Evolutionary conservation across 92 coral and sea anemone genomes (phyloP), one percentile per base, ranked within the genome.

Genomic region (Palythoa caribaeorum): DNA sequence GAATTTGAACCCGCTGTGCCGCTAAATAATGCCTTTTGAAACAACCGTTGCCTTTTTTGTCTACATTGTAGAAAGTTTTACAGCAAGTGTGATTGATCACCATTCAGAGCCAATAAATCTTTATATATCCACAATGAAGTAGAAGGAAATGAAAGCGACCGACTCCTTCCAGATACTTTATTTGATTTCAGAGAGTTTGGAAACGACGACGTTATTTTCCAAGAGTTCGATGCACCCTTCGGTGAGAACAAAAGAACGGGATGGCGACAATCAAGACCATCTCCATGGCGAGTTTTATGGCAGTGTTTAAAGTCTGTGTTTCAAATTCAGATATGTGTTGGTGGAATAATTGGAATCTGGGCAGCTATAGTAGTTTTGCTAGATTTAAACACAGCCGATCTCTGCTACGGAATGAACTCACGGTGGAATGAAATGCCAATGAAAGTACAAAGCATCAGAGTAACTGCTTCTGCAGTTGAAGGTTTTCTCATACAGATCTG

Each of bases 401-500:
- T 88, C 50, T 91, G 94, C 72, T 78, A 83, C 72, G 76, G 60
- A 13, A 77, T 39, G 73, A 88, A 87, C 19, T 19, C 9, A 12
- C 83, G 88, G 52, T 81, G 86, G 86, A 81, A 81, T 20, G 19
- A 84, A 57, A 76, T 88, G 76, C 91, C 91, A 7, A 72, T 6
- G 20, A 44, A 37, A 11, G 80, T 88, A 40, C 78, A 80, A 44
- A 84, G 89, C 21, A 72, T 91, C 38, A 85, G 94, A 14, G 91
- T 78, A 3, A 36, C 91, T n/a, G 89, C 86, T 14, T 84, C 81
- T 14, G 89, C 94, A 1, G 79, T 88, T 9, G 91, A 91, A 54
- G 94, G 91, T 8, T 91, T 91, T 72, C 38, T 83, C 3, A 91
- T 91, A 54, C 89, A 91, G 36, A 37, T 91, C 40, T 91, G 94